Base-by-base conservation (phyloP, 2,797 vertebrate genomes). In the Tapera naevia region DNA sequence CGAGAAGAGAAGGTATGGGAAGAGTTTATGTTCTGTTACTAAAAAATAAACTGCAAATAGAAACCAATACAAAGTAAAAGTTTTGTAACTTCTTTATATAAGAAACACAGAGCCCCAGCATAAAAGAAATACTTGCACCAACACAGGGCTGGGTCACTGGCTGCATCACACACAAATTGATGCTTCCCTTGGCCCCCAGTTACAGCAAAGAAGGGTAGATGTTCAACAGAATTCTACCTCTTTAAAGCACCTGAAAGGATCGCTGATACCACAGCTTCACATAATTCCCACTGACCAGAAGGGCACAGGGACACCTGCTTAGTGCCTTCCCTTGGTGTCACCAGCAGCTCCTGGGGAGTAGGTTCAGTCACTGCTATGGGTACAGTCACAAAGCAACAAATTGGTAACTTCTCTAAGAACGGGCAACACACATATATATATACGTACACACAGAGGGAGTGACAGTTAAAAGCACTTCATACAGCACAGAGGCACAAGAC, bases 401-500 rank as follows among this genome's bases (percentile, higher is more conserved):
- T 17, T 35, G 22, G 9, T 30, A 48, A 50, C 18, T 64, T 13
- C 45, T n/a, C 58, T 54, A 30, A 37, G 24, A 57, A 45, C 60
- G 19, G n/a, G 7, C 53, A 43, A n/a, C 9, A 19, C 4, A 27
- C 11, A 50, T 9, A 30, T 10, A 23, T 15, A 27, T 7, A 3
- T 1, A 13, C 3, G 39, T 11, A 19, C 7, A n/a, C 5, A 9
- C 2, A 64, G 13, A 43, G 13, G 13, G 43, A 43, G 28, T 3
- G 51, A 39, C 37, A 75, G 61, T 35, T 54, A 18, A 61, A 74
- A 80, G 60, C 61, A 60, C 25, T 41, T 0, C 18, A 13, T 35
- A 19, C 10, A 70, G 43, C 5, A 39, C 0, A 67, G 41, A 24
- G 30, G 43, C 54, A 74, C 62, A 58, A 48, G 37, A 35, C 33